These are phyloP conservation scores for Pristiophorus japonicus DNA, from an alignment of 2,113 vertebrate species.

Conservation along the genomic window DNA sequence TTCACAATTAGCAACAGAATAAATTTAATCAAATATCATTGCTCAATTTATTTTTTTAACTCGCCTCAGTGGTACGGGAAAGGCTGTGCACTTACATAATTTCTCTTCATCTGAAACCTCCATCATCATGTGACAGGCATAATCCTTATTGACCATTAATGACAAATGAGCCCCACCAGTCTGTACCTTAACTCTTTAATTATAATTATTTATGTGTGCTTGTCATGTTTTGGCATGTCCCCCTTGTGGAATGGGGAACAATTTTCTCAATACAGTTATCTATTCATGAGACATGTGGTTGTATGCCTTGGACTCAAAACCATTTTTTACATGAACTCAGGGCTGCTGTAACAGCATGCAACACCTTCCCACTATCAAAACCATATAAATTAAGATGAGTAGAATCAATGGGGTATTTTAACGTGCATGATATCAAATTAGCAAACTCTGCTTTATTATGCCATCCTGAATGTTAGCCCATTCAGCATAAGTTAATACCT, in stretches of 20 bases:
- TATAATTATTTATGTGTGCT: slow-evolving; percentile 14
- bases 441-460: background rate
- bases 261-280: slow-evolving; percentile 1
- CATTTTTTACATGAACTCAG: background rate
- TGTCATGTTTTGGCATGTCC: slow-evolving; percentile 9
- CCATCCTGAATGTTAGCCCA: background rate
- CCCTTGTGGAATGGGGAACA: slow-evolving; percentile 3
- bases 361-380: background rate
- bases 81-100: slow-evolving; percentile 22
- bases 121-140: background rate
- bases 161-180: slow-evolving; percentile 16
- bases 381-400: background rate
- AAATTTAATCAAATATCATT: slow-evolving; percentile 13
- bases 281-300: background rate
- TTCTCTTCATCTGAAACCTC: slow-evolving; percentile 7
- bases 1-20: background rate
- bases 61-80: background rate
- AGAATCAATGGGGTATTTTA: slow-evolving; percentile 16
- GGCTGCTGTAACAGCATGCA: background rate
- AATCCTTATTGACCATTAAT: slow-evolving; percentile 32
- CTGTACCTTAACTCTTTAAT: slow-evolving; percentile 16
- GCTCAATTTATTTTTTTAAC: background rate
- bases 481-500: background rate
- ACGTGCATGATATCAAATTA: background rate
- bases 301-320: background rate